Evolutionary conservation across 2,797 vertebrate species (phyloP), one percentile per base, ranked within the genome.

Genomic region (Mallotus villosus): DNA sequence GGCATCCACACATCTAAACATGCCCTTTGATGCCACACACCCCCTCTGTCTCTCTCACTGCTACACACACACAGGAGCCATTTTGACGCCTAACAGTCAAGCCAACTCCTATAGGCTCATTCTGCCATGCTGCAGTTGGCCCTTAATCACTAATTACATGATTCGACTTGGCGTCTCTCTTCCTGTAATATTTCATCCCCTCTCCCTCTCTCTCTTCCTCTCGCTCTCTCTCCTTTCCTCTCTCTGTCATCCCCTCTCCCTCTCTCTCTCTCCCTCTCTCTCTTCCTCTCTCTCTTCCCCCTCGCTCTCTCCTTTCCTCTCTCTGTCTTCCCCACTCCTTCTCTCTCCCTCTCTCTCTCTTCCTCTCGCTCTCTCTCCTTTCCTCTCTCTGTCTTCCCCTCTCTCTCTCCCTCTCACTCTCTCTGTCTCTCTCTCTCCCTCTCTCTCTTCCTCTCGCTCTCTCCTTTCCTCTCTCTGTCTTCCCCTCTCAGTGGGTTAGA

Each of bases 61-160:
- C 17, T 51, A 24, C 41, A 22, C 60, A 63, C 71, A 67, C 63
- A 59, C 32, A 41, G 63, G 62, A 75, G 63, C 57, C 32, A 57
- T 76, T 81, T 80, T 78, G 70, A 82, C 14, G 68, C 72, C 69
- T 75, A 72, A 71, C 73, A 73, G 72, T 3, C 41, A 49, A 72
- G 72, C 70, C 80, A 61, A 61, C 64, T 65, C 68, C 71, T 69
- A 60, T 70, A 73, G 72, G 76, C 74, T 49, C 65, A 14, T 29
- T 74, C 77, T 73, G 70, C 78, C 80, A 70, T 70, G 29, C 70
- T 41, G 37, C 37, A 41, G 37, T 41, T 70, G 71, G 70, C 65
- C 81, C 74, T 82, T 85, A 85, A 89, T 91, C 87, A 87, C 89
- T 94, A 93, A 94, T 95, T 93, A 91, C 84, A 88, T 91, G 89